Base-by-base conservation (phyloP, 92 coral and sea anemone genomes). In the Ricordea florida region DNA sequence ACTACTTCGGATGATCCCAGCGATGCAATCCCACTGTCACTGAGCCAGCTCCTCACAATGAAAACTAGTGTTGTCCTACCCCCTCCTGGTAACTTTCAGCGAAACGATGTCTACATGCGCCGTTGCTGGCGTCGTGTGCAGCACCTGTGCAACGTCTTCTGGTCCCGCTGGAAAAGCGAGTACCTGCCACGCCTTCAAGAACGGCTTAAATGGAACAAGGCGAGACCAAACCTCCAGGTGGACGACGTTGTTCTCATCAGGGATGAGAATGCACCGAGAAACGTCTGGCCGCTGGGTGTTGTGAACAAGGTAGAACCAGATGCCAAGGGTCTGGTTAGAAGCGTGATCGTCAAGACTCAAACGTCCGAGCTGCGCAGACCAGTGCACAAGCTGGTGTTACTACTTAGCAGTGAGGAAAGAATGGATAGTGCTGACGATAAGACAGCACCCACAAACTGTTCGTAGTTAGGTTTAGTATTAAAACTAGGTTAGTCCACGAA, bases 151-250 rank as follows among this genome's bases (percentile, higher is more conserved):
- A 66, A 79, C 21, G 70, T 49, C 26, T 79, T 85, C 27, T 85
- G 83, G 91, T 66, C 37, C 2, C 81, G 72, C 38, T 72, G 74
- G 82, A 64, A 73, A 32, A 79, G 66, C 9, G 86, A 85, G 44
- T 79, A 81, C 35, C 36, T 72, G 10, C 46, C 18, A 13, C 40
- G 24, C 24, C 32, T 82, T 8, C 88, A 82, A 33, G 24, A 51
- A 30, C 28, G 88, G 5, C 28, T 8, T 32, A 82, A 82, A 35
- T 82, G 83, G 87, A 23, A 59, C 0, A 23, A 63, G 0, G 47
- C 35, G 2, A 14, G 60, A 25, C 34, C 75, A 10, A 82, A 74
- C 67, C 57, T 82, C 32, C 28, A 45, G 29, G 64, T 29, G 6
- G 69, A 57, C 0, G 86, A 85, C 2, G 45, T 85, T 1, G 81